Base-by-base conservation (phyloP, 2,797 vertebrate species). In the Alca torda region DNA sequence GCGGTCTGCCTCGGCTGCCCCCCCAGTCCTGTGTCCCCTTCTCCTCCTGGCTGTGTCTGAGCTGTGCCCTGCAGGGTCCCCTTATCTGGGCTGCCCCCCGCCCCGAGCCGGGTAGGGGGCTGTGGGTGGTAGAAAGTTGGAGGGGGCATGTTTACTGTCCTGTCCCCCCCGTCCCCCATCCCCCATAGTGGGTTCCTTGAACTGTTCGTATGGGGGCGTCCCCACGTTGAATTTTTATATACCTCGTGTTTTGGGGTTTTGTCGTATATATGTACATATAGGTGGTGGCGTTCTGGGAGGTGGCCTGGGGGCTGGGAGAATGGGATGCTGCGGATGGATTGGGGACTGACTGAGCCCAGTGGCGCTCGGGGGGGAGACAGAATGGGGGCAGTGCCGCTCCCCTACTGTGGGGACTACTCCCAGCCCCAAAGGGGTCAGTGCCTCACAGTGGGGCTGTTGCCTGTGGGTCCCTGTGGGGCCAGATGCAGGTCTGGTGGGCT, bases 231-330 rank as follows among this genome's bases (percentile, higher is more conserved):
- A 90, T 97, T 97, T 86, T 97, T 97, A 97, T 97, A 98, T 98
- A 97, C 98, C 98, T 98, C 97, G 72, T 90, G 88, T 98, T 97
- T 96, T 87, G 96, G 97, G 96, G 95, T 80, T 95, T 97, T 96
- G 92, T 96, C 61, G 6, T 97, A 93, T 96, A 88, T 94, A 88
- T 91, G 93, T 96, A 94, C 96, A 78, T 97, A 94, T 86, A 88
- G 93, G 93, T 93, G 87, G 54, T 67, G 85, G 93, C 46, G 3
- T 85, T 16, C 60, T 60, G 88, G 93, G 90, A 85, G 89, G 89
- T 54, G 51, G 41, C 56, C 82, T 72, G 85, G 72, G 73, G 57
- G 35, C 56, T 56, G 48, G 59, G 83, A 83, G 84, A 72, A 75
- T 4, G 10, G 2, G 72, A 69, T 95, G 97, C 96, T 94, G 72